Evolutionary conservation across 2,888 invertebrate species (phyloP).

Genomic region (Orthosia gothica): DNA sequence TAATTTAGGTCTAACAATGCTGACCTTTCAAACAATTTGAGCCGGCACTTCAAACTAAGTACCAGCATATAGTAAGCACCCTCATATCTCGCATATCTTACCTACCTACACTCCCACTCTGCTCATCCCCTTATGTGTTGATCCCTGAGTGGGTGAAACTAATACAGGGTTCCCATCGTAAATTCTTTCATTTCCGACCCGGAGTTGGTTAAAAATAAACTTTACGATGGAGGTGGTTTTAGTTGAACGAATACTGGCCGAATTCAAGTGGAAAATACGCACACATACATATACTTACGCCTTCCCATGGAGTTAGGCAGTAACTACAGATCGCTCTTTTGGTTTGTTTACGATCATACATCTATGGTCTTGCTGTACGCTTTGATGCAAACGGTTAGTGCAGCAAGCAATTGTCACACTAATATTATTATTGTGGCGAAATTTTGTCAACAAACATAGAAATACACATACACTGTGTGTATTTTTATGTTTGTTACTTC

Average conservation of each 20-base stretch:
- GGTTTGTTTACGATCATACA: no score
- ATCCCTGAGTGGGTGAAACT: slow-evolving; percentile 20
- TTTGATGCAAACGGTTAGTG: no score
- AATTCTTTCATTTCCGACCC: slow-evolving; percentile 31
- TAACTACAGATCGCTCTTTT: no score
- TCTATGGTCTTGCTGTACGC: no score
- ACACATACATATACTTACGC: no score
- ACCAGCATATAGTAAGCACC: not conserved
- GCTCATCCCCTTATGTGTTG: slow-evolving; percentile 2
- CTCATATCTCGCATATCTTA: slow-evolving; percentile 5
- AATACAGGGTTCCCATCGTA: slow-evolving; percentile 37
- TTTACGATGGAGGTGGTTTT: not conserved
- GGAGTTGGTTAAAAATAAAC: slow-evolving; percentile 25
- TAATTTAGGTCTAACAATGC: slow-evolving; percentile 5
- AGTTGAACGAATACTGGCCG: not conserved
- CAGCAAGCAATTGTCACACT: no score
- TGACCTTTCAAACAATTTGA: slow-evolving; percentile 22
- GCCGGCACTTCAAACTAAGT: not conserved
- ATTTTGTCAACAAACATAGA: no score
- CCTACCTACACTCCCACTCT: not conserved
- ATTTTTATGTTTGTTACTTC: no score
- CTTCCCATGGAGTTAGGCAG: no score
- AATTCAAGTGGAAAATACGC: no score
- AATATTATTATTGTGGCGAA: no score
- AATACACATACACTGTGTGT: no score